Conservation (phyloP, 2,797 vertebrate genomes). For the Fistularia commersonii region DNA sequence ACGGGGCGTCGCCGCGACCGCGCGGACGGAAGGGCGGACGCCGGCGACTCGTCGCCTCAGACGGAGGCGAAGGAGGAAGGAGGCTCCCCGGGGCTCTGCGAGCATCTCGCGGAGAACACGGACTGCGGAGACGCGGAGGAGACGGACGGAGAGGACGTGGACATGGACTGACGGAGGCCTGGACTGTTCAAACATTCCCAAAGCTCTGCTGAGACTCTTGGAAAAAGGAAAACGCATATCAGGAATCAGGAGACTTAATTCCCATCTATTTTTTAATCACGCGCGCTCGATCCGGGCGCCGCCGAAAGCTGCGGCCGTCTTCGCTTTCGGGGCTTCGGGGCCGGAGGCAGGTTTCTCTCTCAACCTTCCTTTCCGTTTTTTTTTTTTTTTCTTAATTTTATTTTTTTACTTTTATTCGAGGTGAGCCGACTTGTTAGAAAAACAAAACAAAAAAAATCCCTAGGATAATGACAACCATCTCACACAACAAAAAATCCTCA, state of each 20-base stretch:
- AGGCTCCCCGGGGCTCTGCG: constrained; percentile 66
- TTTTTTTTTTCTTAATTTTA: constrained; percentile 19
- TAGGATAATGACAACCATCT: constrained; percentile 39
- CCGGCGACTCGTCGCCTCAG: constrained; percentile 34
- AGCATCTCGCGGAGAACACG: constrained; percentile 65
- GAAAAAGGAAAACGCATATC: constrained; percentile 77
- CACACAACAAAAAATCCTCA: constrained; percentile 80
- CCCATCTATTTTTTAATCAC: constrained; percentile 65
- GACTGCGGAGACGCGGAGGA: constrained; percentile 69
- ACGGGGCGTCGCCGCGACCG: constrained; percentile 49
- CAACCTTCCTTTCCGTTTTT: constrained; percentile 21
- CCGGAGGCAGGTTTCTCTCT: constrained; percentile 43
- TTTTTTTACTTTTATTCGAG: no score
- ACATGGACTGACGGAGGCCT: constrained; percentile 81
- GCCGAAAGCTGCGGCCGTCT: constrained; percentile 34
- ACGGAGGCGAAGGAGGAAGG: constrained; percentile 61
- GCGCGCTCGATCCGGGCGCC: constrained; percentile 79
- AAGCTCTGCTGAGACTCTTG: constrained; percentile 70
- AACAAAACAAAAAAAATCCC: constrained; percentile 19
- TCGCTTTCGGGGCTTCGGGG: constrained; percentile 53
- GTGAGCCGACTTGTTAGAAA: constrained; percentile 51
- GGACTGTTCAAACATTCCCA: constrained; percentile 74
- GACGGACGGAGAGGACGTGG: constrained; percentile 83
- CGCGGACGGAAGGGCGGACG: constrained; percentile 41
- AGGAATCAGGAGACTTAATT: constrained; percentile 68